Base-by-base conservation (phyloP, 2,888 invertebrate species). In the Orgyia antiqua region DNA sequence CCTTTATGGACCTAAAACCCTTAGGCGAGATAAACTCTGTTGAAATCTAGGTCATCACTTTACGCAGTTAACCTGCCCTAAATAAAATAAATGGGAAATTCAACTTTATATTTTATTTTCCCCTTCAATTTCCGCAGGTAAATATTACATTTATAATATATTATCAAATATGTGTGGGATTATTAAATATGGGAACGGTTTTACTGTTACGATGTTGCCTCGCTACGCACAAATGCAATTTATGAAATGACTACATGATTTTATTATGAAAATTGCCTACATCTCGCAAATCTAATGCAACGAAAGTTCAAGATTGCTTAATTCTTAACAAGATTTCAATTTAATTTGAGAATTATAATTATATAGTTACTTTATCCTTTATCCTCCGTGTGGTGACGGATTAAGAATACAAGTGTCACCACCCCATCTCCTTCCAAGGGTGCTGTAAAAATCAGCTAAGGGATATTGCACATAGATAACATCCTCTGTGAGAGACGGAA, bases 241-340 rank as follows among this genome's bases (percentile, higher is more conserved):
- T 71, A 61, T 63, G 56, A 66, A 69, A 72, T 69, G 65, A 68
- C 63, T 68, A 66, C 65, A 68, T 68, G 68, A 71, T 70, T 71
- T 67, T 52, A 60, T 64, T 68, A 64, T 61, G 56, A 59, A 60
- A 66, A 68, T n/a, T n/a, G n/a, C n/a, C n/a, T n/a, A n/a, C n/a
- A n/a, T 63, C 67, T n/a, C 20, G 4, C 7, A 19, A 33, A 3
- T 15, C 4, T 15, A 6, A 15, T 15, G 15, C 15, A 4, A 15
- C n/a, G n/a, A n/a, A n/a, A n/a, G n/a, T n/a, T n/a, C n/a, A n/a
- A n/a, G n/a, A n/a, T n/a, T n/a, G n/a, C n/a, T n/a, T n/a, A n/a
- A n/a, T n/a, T n/a, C n/a, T n/a, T n/a, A n/a, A n/a, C n/a, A n/a
- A n/a, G n/a, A n/a, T n/a, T n/a, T n/a, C n/a, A n/a, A n/a, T n/a